These are phyloP conservation scores for Leptinotarsa lineolata DNA, from an alignment of 1,140 invertebrate genomes.

Conservation along the genomic window DNA sequence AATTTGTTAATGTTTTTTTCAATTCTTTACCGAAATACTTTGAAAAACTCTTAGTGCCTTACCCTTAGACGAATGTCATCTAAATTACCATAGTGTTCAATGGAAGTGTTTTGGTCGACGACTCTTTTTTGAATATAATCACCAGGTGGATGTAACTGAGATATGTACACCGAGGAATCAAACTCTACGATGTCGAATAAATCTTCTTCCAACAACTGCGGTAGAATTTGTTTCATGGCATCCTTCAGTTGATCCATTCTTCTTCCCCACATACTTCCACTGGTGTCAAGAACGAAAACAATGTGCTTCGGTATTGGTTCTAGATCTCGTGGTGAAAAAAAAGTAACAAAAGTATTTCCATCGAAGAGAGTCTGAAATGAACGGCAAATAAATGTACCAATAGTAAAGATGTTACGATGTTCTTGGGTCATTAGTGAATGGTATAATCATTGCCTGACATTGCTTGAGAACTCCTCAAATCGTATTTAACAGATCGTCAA, in stretches of 20 bases:
- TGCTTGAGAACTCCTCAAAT: too few relatives aligned
- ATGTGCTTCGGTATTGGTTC: constrained; percentile 68
- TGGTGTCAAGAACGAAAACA: constrained; percentile 72
- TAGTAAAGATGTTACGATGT: neutral
- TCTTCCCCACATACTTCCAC: constrained; percentile 69
- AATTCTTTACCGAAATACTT: neutral
- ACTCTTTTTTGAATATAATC: neutral
- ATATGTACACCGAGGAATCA: constrained; percentile 54
- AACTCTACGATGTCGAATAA: constrained; percentile 70
- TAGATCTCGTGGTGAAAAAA: constrained; percentile 66
- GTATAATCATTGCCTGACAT: neutral
- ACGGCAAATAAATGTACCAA: neutral
- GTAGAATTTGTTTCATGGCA: constrained; percentile 68
- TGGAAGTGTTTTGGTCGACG: neutral
- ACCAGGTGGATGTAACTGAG: constrained; percentile 45
- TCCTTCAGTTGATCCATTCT: constrained; percentile 68
- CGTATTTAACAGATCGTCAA: too few relatives aligned
- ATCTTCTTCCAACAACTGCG: constrained; percentile 64
- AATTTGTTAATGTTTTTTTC: too few relatives aligned
- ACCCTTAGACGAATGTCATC: neutral
- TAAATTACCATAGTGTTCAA: constrained; percentile 1
- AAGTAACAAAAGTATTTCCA: constrained; percentile 77
- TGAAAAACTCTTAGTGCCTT: neutral
- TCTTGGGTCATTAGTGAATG: neutral
- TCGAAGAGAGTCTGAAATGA: constrained; percentile 58